Percentiles rank a stretch among this genome's conserved stretches.
phyloP scores from a whole-genome alignment of 2,113 vertebrate species.

The Serinus canaria region DNA sequence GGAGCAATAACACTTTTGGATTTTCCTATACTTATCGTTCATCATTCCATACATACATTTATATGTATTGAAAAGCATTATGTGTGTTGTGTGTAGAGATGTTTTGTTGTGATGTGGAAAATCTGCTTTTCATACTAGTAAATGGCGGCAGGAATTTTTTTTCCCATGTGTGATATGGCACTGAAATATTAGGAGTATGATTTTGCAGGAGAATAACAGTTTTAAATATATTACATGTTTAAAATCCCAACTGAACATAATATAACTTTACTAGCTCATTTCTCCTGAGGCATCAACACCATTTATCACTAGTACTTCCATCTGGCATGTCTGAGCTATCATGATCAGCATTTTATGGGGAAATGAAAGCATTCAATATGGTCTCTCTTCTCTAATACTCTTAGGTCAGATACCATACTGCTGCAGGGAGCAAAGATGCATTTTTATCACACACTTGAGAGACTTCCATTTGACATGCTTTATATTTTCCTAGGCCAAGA shows the following conservation, averaged over 20 bases:
- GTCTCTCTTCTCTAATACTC: slow-evolving; percentile 64
- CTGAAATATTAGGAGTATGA: slow-evolving; percentile 48
- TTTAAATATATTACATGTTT: slow-evolving; percentile 68
- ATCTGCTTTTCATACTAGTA: background rate
- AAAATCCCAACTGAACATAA: slow-evolving; percentile 74
- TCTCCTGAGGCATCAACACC: slow-evolving; percentile 73
- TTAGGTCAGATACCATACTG: slow-evolving; percentile 70
- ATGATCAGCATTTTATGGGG: slow-evolving; percentile 76
- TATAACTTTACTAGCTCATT: slow-evolving; percentile 74
- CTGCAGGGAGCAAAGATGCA: slow-evolving; percentile 49
- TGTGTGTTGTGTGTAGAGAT: background rate
- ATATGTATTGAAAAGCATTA: background rate
- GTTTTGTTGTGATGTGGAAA: background rate
- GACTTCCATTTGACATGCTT: slow-evolving; percentile 59
- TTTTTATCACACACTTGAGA: slow-evolving; percentile 73
- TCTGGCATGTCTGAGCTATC: slow-evolving; percentile 71
- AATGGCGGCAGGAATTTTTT: background rate
- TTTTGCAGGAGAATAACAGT: slow-evolving; percentile 62
- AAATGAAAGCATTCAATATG: slow-evolving; percentile 71
- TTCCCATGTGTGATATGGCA: background rate
- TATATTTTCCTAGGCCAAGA: slow-evolving; percentile 61
- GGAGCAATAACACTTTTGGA: background rate
- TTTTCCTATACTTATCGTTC: background rate
- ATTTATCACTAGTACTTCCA: slow-evolving; percentile 74
- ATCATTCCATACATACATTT: background rate